Evolutionary conservation across 2,888 invertebrate genomes (phyloP).

Genomic region (Linnaemya vulpina): DNA sequence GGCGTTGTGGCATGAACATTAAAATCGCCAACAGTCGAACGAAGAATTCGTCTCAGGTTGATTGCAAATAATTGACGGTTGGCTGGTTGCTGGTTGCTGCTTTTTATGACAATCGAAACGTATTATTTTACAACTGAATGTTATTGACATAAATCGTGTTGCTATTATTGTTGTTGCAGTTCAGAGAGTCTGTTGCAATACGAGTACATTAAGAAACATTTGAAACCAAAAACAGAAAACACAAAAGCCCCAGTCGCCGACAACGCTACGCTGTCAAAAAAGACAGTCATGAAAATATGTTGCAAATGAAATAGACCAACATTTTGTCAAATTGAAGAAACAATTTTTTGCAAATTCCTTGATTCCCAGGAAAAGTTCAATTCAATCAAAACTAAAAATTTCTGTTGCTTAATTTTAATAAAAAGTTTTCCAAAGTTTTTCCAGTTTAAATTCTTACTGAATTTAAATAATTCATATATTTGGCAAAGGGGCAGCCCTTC

Average conservation of each 20-base stretch:
- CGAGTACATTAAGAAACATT: constrained; percentile 25
- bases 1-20: constrained; percentile 22
- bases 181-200: constrained; percentile 17
- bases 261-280: constrained; percentile 1
- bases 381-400: too few species aligned
- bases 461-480: too few species aligned
- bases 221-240: constrained; percentile 7
- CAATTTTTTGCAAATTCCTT: too few species aligned
- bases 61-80: constrained; percentile 8
- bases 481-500: too few species aligned
- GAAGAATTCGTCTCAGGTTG: constrained; percentile 2
- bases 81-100: constrained; percentile 6
- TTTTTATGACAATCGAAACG: constrained; percentile 49
- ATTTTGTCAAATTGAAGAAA: background rate
- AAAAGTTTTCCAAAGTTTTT: too few species aligned
- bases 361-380: too few species aligned
- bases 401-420: too few species aligned
- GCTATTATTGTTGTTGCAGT: background rate
- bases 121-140: constrained; percentile 54
- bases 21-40: background rate
- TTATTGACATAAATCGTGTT: constrained; percentile 71
- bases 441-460: too few species aligned
- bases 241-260: constrained; percentile 1
- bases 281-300: constrained; percentile 27
- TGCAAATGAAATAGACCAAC: constrained; percentile 33